Base-by-base conservation (phyloP, 92 coral and sea anemone genomes). In the Heteractis magnifica region DNA sequence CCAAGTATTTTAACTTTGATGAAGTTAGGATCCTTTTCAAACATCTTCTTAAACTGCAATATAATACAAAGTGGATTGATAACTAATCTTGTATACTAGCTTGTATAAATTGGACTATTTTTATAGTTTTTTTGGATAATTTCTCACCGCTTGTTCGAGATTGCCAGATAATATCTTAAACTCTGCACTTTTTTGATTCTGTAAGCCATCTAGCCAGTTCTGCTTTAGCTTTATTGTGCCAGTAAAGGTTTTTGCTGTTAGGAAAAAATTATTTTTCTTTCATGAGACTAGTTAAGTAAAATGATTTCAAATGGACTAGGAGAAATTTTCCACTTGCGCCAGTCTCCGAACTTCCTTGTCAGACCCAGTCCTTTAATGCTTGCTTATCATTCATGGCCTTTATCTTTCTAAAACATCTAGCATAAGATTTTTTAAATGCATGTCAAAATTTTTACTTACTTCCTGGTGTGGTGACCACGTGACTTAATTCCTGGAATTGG, bases 131-230 rank as follows among this genome's bases (percentile, higher is more conserved):
- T 34, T 34, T 34, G 44, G 44, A 34, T 34, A 34, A 26, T 23
- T 10, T 71, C 98, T 90, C 48, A 97, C 99, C 93, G 99, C 98
- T 83, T 95, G 93, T 72, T 94, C 99, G 50, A 97, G 83, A 62
- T 97, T 97, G 48, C 99, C 99, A 5, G 99, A 87, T 51, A 97
- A 78, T 51, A 97, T 97, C 86, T 92, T 90, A 10, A 88, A 94
- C 80, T 92, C 90, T 4, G 99, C 94, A 58, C 94, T 94, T 8
- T 81, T 87, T 8, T 74, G 72, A 21, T 88, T 87, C 19, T 76
- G 82, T 70, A 93, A 83, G 72, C 86, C 92, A 81, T 94, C 99
- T 56, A 91, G 77, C 99, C 99, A 97, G 83, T 94, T 97, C 76
- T 97, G 99, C 71, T 87, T 94, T 51, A 92, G 88, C 79, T 94